Evolutionary conservation across 2,797 vertebrate species (phyloP).

Genomic region (Protonibea diacanthus): DNA sequence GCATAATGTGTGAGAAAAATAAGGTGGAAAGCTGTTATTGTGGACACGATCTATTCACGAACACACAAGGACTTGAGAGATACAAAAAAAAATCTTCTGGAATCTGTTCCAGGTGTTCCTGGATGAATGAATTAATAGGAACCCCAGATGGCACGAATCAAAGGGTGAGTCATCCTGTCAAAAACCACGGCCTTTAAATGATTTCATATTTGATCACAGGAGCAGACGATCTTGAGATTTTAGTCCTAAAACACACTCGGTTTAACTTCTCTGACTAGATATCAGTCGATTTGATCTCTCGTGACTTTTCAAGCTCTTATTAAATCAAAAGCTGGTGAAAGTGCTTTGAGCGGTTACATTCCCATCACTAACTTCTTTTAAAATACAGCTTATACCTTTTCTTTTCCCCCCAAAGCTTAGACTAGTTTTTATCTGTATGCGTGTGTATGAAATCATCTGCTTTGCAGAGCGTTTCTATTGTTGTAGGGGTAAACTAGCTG

Average conservation of each 20-base stretch:
- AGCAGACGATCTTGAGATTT: conserved; percentile 4
- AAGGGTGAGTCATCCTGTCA: conserved; percentile 30
- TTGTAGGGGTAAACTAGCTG: background rate
- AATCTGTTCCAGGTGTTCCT: conserved; percentile 42
- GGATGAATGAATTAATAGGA: conserved; percentile 31
- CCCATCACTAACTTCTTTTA: background rate
- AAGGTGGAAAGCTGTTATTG: conserved; percentile 8
- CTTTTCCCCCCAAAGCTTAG: background rate
- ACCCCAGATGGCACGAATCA: conserved; percentile 25
- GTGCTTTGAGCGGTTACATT: conserved; percentile 22
- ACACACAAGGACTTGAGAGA: conserved; percentile 14
- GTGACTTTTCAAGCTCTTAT: conserved; percentile 18
- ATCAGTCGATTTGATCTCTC: conserved; percentile 11
- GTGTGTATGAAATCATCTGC: background rate
- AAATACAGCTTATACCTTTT: background rate
- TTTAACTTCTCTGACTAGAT: background rate
- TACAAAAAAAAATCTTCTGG: background rate
- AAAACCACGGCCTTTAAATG: conserved; percentile 20
- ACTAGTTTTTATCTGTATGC: background rate
- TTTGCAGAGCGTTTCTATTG: background rate
- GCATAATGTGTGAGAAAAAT: conserved; percentile 44
- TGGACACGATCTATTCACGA: conserved; percentile 19
- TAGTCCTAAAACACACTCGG: background rate
- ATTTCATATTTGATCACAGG: conserved; percentile 29
- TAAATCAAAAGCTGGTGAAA: conserved; percentile 25